Percentiles rank a stretch among this genome's conserved stretches.
These are phyloP conservation scores for Sternarchorhynchus goeldii DNA, from an alignment of 2,797 vertebrate species.

Conservation along the genomic window DNA sequence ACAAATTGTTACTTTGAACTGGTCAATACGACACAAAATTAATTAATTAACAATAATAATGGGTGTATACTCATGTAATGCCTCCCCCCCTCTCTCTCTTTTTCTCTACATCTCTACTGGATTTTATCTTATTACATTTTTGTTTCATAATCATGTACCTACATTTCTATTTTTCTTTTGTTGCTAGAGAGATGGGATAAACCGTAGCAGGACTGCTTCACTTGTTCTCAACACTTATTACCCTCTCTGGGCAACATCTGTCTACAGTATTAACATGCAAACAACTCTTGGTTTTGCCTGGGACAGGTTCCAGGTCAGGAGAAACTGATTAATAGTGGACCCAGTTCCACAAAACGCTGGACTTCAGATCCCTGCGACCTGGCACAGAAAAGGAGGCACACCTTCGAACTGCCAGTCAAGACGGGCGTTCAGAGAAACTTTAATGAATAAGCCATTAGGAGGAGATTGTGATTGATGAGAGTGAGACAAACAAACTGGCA, in stretches of 20 bases:
- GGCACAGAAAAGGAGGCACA: constrained; percentile 69
- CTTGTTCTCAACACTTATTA: background rate
- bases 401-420: constrained; percentile 66
- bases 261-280: constrained; percentile 15
- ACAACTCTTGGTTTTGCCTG: constrained; percentile 62
- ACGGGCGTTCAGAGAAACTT: constrained; percentile 72
- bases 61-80: too few species aligned
- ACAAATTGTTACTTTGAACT: constrained; percentile 6
- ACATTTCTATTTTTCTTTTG: background rate
- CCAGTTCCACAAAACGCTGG: constrained; percentile 76
- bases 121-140: background rate
- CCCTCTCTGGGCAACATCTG: background rate
- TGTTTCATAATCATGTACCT: too few species aligned
- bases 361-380: constrained; percentile 64
- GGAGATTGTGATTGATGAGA: constrained; percentile 75
- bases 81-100: background rate
- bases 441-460: constrained; percentile 82
- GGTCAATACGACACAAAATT: background rate
- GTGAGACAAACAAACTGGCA: constrained; percentile 67
- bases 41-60: too few species aligned
- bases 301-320: constrained; percentile 69
- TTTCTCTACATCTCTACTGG: background rate
- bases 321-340: constrained; percentile 77
- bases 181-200: background rate
- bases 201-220: background rate